These are phyloP conservation scores for Strix uralensis DNA, from an alignment of 2,113 vertebrate species.

Conservation along the genomic window DNA sequence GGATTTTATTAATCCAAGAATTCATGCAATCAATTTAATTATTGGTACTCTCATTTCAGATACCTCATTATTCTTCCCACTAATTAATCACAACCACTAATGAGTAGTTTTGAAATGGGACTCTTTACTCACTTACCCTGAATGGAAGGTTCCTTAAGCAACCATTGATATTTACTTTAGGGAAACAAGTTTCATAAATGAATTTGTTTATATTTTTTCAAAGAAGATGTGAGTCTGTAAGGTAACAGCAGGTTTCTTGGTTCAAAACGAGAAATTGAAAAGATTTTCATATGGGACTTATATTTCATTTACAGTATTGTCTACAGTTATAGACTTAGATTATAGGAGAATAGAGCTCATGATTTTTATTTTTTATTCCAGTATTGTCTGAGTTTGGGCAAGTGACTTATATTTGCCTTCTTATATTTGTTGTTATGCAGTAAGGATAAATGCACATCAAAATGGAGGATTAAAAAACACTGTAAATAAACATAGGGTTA, in stretches of 20 bases:
- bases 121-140: neutral
- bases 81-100: constrained; percentile 68
- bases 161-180: neutral
- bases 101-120: constrained; percentile 25
- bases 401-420: neutral
- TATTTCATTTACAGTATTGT: neutral
- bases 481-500: neutral
- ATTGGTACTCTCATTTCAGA: constrained; percentile 58
- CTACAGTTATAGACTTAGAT: neutral
- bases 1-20: constrained; percentile 72
- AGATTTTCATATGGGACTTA: neutral
- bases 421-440: neutral
- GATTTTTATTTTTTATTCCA: neutral
- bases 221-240: neutral
- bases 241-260: neutral
- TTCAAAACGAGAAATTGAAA: neutral
- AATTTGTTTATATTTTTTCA: neutral
- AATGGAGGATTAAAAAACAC: neutral
- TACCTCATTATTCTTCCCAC: constrained; percentile 59
- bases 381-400: neutral
- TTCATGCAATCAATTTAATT: constrained; percentile 64
- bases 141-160: constrained; percentile 7
- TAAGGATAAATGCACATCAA: neutral
- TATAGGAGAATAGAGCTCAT: neutral
- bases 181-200: neutral